Evolutionary conservation across 2,888 invertebrate genomes (phyloP).

Genomic region (Melanchra persicariae): DNA sequence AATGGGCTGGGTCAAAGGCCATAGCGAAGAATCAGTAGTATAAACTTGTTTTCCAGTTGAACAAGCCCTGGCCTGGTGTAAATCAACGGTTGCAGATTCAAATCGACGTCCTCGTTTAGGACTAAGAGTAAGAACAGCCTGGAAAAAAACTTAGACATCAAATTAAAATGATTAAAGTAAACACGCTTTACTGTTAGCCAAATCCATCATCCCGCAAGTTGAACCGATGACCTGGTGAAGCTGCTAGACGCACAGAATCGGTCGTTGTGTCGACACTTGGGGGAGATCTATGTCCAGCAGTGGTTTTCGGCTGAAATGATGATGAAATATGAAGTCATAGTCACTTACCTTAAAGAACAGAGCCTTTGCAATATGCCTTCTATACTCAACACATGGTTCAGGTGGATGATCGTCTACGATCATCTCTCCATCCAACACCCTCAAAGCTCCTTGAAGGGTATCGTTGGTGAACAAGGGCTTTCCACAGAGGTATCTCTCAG

Average conservation of each 20-base stretch:
- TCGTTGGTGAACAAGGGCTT: slow-evolving; percentile 81
- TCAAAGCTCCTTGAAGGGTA: slow-evolving; percentile 80
- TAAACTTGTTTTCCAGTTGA: slow-evolving; percentile 91
- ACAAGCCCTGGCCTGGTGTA: slow-evolving; percentile 85
- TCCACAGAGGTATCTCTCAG: slow-evolving; percentile 87
- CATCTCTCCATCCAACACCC: slow-evolving; percentile 74
- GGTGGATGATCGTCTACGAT: slow-evolving; percentile 79
- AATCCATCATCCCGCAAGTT: too few species aligned
- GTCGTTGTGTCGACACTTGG: too few species aligned
- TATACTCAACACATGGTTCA: slow-evolving; percentile 90
- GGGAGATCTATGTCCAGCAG: too few species aligned
- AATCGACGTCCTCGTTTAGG: slow-evolving; percentile 80
- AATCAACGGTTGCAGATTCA: slow-evolving; percentile 81
- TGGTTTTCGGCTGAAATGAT: too few species aligned
- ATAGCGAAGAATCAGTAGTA: slow-evolving; percentile 90
- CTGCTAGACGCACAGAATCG: too few species aligned
- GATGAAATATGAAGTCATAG: too few species aligned
- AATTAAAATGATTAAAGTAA: too few species aligned
- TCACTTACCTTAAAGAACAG: slow-evolving; percentile 91
- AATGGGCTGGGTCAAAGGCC: slow-evolving; percentile 92
- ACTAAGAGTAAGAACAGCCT: slow-evolving; percentile 88
- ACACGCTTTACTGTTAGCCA: not conserved
- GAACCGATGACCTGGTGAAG: too few species aligned
- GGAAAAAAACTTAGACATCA: slow-evolving; percentile 42
- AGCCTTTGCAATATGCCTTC: slow-evolving; percentile 89